These are phyloP conservation scores for Ceratothoa steindachneri DNA, from an alignment of 2,888 invertebrate species.

Conservation along the genomic window DNA sequence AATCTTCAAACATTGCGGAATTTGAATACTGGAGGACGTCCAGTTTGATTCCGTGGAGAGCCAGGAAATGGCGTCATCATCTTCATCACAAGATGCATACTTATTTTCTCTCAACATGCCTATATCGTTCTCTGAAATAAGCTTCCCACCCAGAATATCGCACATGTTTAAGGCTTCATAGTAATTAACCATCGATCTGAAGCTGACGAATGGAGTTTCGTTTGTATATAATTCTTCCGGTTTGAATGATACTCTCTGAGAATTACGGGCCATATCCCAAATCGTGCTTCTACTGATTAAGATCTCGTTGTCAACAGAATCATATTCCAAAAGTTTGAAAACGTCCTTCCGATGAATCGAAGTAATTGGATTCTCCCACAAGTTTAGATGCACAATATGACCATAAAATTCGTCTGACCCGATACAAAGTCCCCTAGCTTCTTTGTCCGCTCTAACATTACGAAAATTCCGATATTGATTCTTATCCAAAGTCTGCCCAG, in stretches of 20 bases:
- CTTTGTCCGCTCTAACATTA: neutral
- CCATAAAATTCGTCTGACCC: conserved; percentile 15
- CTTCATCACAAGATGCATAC: neutral
- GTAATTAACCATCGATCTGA: neutral
- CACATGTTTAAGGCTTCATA: neutral
- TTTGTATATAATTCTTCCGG: neutral
- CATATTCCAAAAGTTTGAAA: neutral
- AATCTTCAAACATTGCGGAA: neutral
- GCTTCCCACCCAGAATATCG: neutral
- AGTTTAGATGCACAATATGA: neutral
- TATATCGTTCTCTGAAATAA: neutral
- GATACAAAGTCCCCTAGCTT: neutral
- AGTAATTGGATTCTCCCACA: neutral
- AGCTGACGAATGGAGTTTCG: neutral
- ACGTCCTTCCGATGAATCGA: neutral
- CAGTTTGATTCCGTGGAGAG: neutral
- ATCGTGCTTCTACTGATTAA: neutral
- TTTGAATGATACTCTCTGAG: neutral
- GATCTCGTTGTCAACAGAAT: neutral
- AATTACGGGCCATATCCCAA: neutral
- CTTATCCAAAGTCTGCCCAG: too few relatives aligned
- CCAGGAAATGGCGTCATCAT: conserved; percentile 11
- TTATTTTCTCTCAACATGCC: neutral
- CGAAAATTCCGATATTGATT: neutral
- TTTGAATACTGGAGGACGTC: neutral